Evolutionary conservation across 2,113 vertebrate species (phyloP).

Genomic region (Mustela nigripes): DNA sequence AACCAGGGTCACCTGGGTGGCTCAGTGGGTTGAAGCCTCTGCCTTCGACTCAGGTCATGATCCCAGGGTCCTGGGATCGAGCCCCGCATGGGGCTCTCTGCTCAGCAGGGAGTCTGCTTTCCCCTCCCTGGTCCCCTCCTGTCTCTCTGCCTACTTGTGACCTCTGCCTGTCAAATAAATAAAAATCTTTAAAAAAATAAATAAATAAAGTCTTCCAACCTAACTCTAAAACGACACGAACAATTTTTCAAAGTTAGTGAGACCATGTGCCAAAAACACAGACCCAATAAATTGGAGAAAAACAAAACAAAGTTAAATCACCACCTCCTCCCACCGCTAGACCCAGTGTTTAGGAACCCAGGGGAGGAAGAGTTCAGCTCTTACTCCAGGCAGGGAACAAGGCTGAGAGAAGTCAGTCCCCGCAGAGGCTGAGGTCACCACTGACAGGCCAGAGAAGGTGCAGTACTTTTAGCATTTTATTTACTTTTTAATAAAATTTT

Average conservation of each 20-base stretch:
- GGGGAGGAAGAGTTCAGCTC: neutral
- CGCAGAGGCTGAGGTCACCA: neutral
- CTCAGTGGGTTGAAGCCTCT: too few relatives aligned
- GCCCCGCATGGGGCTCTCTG: too few relatives aligned
- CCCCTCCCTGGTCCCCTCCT: too few relatives aligned
- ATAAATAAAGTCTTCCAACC: neutral
- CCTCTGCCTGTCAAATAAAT: too few relatives aligned
- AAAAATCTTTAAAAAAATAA: too few relatives aligned
- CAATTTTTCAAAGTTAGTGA: neutral
- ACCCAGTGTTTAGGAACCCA: neutral
- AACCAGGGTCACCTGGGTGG: too few relatives aligned
- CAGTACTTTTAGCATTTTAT: too few relatives aligned
- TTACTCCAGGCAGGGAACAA: neutral
- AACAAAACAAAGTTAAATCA: neutral
- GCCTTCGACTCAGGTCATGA: too few relatives aligned
- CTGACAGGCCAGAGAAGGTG: neutral
- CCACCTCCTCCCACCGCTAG: neutral
- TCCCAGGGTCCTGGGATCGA: too few relatives aligned
- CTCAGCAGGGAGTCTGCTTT: too few relatives aligned
- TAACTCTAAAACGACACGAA: slow-evolving; percentile 40
- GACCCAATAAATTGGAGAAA: neutral
- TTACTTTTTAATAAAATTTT: too few relatives aligned
- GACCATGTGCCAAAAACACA: neutral
- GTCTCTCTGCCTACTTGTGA: too few relatives aligned
- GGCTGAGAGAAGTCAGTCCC: neutral